Conservation (phyloP, 2,888 invertebrate species). For the Epistrophella euchroma region DNA sequence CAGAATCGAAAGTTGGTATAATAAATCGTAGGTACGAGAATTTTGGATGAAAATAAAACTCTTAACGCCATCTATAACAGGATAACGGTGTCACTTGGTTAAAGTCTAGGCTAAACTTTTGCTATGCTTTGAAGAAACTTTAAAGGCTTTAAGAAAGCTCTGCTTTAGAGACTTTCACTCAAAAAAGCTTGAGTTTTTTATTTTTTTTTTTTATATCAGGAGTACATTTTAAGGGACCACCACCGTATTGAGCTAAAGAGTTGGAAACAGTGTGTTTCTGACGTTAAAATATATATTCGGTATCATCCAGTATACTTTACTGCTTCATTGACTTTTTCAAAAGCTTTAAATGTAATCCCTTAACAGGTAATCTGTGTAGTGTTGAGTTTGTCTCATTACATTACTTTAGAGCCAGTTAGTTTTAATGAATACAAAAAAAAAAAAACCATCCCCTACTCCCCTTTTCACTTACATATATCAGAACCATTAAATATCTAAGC, state of each 20-base stretch:
- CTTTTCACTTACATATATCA: background rate
- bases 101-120: conserved; percentile 10
- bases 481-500: conserved; percentile 5
- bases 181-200: conserved; percentile 55
- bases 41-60: background rate
- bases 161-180: conserved; percentile 31
- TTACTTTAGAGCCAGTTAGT: conserved; percentile 21
- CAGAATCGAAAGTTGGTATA: conserved; percentile 39
- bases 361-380: conserved; percentile 44
- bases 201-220: too few relatives aligned
- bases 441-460: background rate
- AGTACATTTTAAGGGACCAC: background rate
- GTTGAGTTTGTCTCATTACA: conserved; percentile 6
- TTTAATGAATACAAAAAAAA: background rate
- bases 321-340: background rate
- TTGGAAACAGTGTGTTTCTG: background rate
- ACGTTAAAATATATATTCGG: background rate
- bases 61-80: conserved; percentile 43
- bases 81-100: conserved; percentile 8
- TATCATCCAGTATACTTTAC: background rate
- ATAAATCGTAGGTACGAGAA: background rate
- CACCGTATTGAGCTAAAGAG: conserved; percentile 3
- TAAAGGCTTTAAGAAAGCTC: background rate
- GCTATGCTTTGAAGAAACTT: conserved; percentile 11
- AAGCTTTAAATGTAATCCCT: conserved; percentile 57